Evolutionary conservation across 2,797 vertebrate genomes (phyloP).

Genomic region (Crocidura indochinensis): DNA sequence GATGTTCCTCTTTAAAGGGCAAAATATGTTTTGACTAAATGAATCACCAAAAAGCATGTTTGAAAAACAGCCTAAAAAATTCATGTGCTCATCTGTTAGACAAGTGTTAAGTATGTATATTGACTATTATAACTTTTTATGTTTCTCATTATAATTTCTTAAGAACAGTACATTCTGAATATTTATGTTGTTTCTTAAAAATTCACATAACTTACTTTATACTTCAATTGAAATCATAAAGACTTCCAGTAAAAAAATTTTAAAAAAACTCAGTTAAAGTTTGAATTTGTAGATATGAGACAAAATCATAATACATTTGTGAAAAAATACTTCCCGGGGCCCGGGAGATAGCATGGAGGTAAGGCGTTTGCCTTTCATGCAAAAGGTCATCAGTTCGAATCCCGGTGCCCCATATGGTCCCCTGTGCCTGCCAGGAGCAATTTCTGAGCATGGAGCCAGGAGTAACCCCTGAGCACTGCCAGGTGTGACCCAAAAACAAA

Average conservation of each 20-base stretch:
- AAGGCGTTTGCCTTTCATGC: too few species aligned
- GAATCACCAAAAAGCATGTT: slow-evolving; percentile 63
- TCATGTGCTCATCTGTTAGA: slow-evolving; percentile 59
- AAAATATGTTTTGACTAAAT: slow-evolving; percentile 73
- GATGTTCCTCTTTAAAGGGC: slow-evolving; percentile 68
- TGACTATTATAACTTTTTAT: slow-evolving; percentile 56
- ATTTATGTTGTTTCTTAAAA: slow-evolving; percentile 36
- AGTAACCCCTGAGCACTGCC: too few species aligned
- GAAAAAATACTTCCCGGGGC: not conserved
- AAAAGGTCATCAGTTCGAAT: too few species aligned
- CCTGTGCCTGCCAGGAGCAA: too few species aligned
- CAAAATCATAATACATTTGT: too few species aligned
- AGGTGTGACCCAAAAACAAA: too few species aligned
- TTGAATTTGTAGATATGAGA: not conserved
- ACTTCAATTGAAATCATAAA: slow-evolving; percentile 47
- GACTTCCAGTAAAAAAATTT: slow-evolving; percentile 47
- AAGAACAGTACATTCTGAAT: slow-evolving; percentile 26
- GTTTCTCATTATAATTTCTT: slow-evolving; percentile 28
- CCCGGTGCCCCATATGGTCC: too few species aligned
- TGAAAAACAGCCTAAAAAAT: slow-evolving; percentile 60
- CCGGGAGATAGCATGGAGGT: too few species aligned
- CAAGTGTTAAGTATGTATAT: slow-evolving; percentile 62
- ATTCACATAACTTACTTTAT: slow-evolving; percentile 25
- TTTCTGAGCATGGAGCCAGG: too few species aligned
- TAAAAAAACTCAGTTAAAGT: slow-evolving; percentile 18